A percentile compares a stretch with the other conserved stretches of the same genome.
phyloP scores from a whole-genome alignment of 2,113 vertebrate genomes.

The Clarias macrocephalus region DNA sequence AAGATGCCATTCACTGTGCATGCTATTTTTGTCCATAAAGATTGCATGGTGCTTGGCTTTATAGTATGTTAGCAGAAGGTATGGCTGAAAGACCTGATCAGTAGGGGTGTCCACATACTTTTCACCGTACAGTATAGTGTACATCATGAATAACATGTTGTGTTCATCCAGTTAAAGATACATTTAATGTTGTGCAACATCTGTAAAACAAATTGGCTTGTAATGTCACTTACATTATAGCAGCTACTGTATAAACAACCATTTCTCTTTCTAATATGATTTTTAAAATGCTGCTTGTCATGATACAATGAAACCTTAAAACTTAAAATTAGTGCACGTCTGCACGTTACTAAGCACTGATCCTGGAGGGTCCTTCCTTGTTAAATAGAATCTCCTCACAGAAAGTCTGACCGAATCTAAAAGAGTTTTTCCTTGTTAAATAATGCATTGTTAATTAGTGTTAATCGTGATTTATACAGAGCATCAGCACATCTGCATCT shows the following conservation, averaged over 20 bases:
- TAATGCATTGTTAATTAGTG: neutral
- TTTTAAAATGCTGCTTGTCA: neutral
- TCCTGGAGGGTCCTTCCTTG: neutral
- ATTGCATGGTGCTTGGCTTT: neutral
- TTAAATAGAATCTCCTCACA: neutral
- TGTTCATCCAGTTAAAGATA: neutral
- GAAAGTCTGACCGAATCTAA: neutral
- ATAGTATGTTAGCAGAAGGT: too few species aligned
- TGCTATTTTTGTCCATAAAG: neutral
- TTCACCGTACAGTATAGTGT: neutral
- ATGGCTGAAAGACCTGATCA: neutral
- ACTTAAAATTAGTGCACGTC: neutral
- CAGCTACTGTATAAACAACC: neutral
- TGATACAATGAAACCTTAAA: neutral
- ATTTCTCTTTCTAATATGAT: neutral
- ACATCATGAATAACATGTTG: neutral
- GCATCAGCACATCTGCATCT: neutral
- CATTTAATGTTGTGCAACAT: neutral
- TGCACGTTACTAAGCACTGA: neutral
- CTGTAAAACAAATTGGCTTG: neutral
- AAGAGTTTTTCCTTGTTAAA: neutral
- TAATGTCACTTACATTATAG: neutral
- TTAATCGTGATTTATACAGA: neutral
- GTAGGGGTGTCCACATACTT: neutral
- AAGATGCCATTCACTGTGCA: neutral